Evolutionary conservation across 2,113 vertebrate genomes (phyloP), one percentile per base, ranked within the genome.

Genomic region (Apodemus speciosus): DNA sequence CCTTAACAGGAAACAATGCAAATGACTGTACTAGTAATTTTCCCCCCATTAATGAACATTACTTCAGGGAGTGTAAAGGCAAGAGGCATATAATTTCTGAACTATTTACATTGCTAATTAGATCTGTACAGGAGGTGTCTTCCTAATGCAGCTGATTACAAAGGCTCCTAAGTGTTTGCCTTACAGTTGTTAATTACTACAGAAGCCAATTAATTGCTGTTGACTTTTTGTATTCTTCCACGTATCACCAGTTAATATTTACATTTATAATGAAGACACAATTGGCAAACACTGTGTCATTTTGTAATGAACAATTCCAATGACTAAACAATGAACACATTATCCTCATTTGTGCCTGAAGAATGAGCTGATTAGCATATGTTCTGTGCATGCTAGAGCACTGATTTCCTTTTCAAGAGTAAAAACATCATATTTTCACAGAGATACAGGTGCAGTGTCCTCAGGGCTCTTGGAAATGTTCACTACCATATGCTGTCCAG

Each of bases 61-160:
- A 98, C 98, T 99, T 99, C 98, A 98, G 98, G 98, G 98, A 98
- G 98, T 98, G 98, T 98, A 98, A 98, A 98, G 98, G 98, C 98
- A 99, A 98, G 98, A 99, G 98, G 98, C 98, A 98, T 99, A 98
- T 98, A 98, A 99, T 99, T 99, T 99, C 98, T 98, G 97, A 98
- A 98, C 98, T 98, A 98, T 98, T 99, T 99, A 98, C 98, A 99
- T 99, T 99, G 98, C 98, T 99, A 99, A 99, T 99, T 98, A 98
- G 98, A 98, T 98, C 98, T 98, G 98, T 98, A 98, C 98, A 98
- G 98, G 98, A 99, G 98, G 98, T 98, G 98, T 98, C 98, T 98
- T 98, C 98, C 98, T 98, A 99, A 98, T 98, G 98, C 98, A 98
- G 98, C 98, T 98, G 98, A 98, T 98, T 99, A 99, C 98, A 98